Percentiles rank a stretch among this genome's conserved stretches.
Conservation (phyloP, 2,888 invertebrate genomes). For the Therioaphis trifolii region DNA sequence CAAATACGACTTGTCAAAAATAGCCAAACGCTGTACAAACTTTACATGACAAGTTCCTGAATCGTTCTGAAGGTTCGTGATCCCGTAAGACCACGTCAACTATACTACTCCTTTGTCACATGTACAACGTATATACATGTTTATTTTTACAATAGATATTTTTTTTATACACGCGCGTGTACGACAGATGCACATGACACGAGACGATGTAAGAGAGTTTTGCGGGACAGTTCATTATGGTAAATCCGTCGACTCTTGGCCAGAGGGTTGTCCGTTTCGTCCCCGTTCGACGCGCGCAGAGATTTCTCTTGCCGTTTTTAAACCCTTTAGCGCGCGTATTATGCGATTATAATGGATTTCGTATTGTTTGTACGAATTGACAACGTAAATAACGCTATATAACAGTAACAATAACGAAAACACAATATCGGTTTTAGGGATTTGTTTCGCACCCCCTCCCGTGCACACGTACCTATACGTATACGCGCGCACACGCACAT, state of each 20-base stretch:
- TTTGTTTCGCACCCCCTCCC: constrained; percentile 43
- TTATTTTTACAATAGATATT: not conserved
- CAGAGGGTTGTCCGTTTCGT: not conserved
- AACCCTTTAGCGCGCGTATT: not conserved
- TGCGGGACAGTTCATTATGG: not conserved
- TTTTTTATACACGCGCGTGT: not conserved
- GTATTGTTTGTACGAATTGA: constrained; percentile 40
- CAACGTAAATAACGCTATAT: constrained; percentile 34
- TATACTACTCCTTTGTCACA: not conserved
- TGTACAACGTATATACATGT: not conserved
- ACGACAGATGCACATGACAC: no score
- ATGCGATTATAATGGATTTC: not conserved
- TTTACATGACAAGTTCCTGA: constrained; percentile 17
- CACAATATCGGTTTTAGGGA: constrained; percentile 42
- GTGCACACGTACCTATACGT: not conserved
- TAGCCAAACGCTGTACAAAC: not conserved
- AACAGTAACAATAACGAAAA: not conserved
- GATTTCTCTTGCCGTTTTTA: constrained; percentile 15
- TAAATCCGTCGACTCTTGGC: constrained; percentile 34
- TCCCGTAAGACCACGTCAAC: constrained; percentile 10
- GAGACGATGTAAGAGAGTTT: not conserved
- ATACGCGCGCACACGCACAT: not conserved
- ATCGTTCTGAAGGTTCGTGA: not conserved
- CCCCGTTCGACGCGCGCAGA: not conserved
- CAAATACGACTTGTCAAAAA: constrained; percentile 3